phyloP scores from a whole-genome alignment of 2,797 vertebrate species.

The Leuciscus waleckii region DNA sequence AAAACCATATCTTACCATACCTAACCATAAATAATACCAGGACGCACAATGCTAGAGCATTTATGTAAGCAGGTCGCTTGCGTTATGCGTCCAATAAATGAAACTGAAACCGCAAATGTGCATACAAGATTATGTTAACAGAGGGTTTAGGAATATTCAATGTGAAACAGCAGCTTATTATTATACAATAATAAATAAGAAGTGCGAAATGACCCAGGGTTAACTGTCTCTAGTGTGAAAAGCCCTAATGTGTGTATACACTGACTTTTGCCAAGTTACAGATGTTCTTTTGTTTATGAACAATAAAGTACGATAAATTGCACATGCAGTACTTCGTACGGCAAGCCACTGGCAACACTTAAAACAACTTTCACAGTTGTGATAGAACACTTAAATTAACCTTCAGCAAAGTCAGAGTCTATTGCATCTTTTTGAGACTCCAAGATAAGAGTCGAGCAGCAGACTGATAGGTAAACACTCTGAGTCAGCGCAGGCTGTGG shows the following conservation, averaged over 20 bases:
- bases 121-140: not conserved
- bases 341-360: not conserved
- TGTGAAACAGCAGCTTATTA: not conserved
- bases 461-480: conserved; percentile 29
- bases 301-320: not conserved
- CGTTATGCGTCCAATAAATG: not conserved
- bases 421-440: not conserved
- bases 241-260: not conserved
- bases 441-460: not conserved
- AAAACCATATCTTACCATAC: not conserved
- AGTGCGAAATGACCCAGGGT: not conserved
- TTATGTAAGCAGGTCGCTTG: not conserved
- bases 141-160: not conserved
- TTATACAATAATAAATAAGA: not conserved
- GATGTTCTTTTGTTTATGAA: not conserved
- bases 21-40: not conserved
- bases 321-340: not conserved
- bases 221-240: not conserved
- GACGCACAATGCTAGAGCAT: not conserved
- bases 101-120: not conserved
- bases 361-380: not conserved
- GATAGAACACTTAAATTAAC: conserved; percentile 11
- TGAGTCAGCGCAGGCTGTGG: conserved; percentile 8
- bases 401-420: conserved; percentile 7
- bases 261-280: not conserved